A percentile compares a stretch with the other conserved stretches of the same genome.
These are phyloP conservation scores for Callionymus lyra DNA, from an alignment of 2,113 vertebrate genomes.

Conservation along the genomic window DNA sequence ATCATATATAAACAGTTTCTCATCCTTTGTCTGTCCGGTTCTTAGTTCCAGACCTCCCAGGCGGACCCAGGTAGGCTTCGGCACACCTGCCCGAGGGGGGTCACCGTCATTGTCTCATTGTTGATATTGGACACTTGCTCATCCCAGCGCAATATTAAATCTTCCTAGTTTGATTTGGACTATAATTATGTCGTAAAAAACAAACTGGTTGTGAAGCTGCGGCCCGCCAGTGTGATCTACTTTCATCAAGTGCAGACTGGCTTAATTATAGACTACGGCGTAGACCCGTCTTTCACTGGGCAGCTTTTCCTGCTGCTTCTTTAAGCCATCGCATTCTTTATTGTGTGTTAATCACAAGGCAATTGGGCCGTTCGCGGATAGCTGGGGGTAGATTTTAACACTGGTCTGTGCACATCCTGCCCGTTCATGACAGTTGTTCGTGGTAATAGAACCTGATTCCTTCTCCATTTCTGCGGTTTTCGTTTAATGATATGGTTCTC, in stretches of 20 bases:
- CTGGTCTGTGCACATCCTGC: conserved; percentile 51
- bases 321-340: conserved; percentile 58
- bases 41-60: conserved; percentile 56
- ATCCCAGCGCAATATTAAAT: conserved; percentile 65
- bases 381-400: conserved; percentile 46
- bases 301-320: conserved; percentile 58
- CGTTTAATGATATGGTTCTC: conserved; percentile 46
- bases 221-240: conserved; percentile 66
- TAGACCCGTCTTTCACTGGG: conserved; percentile 62
- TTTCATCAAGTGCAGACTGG: conserved; percentile 72
- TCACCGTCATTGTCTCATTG: conserved; percentile 51
- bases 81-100: conserved; percentile 53
- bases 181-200: conserved; percentile 73
- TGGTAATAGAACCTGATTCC: conserved; percentile 39
- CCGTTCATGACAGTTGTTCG: conserved; percentile 23
- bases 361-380: conserved; percentile 48
- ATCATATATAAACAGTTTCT: conserved; percentile 6
- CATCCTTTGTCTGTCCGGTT: neutral
- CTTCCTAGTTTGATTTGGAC: conserved; percentile 71
- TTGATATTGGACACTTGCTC: conserved; percentile 61
- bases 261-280: conserved; percentile 66
- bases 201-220: conserved; percentile 70
- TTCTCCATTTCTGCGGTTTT: conserved; percentile 28
- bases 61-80: conserved; percentile 52
- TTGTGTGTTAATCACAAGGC: conserved; percentile 66